Conservation (phyloP, 2,888 invertebrate species). For the Belgica antarctica region DNA sequence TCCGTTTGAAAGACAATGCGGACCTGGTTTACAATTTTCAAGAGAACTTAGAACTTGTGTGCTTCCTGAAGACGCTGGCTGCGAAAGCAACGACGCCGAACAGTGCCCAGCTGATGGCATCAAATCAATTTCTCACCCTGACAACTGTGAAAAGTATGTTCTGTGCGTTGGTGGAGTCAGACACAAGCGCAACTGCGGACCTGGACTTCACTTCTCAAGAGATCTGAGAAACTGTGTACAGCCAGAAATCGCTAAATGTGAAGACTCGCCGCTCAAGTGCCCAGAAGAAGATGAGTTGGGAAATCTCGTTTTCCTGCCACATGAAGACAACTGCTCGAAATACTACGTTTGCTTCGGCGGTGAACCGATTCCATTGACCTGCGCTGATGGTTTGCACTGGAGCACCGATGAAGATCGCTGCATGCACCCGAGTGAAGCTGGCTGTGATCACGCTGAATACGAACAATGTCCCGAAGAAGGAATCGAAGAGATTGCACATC, state of each 20-base stretch:
- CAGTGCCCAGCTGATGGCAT: constrained; percentile 30
- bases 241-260: neutral
- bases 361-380: neutral
- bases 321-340: constrained; percentile 3
- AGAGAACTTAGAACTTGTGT: neutral
- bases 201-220: constrained; percentile 9
- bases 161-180: neutral
- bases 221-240: neutral
- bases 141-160: constrained; percentile 1
- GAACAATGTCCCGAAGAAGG: neutral
- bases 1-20: neutral
- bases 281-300: neutral
- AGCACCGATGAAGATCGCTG: neutral
- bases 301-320: constrained; percentile 19
- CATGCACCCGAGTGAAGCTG: neutral
- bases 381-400: constrained; percentile 18
- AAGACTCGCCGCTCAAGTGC: neutral
- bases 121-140: constrained; percentile 34
- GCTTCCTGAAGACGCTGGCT: neutral
- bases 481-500: neutral
- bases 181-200: neutral
- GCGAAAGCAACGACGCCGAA: constrained; percentile 12
- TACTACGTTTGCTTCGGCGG: constrained; percentile 23
- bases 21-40: constrained; percentile 5
- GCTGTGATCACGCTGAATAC: constrained; percentile 6